Percentiles rank a stretch among this genome's conserved stretches.
phyloP scores from a whole-genome alignment of 2,113 vertebrate genomes.

The Carollia perspicillata region DNA sequence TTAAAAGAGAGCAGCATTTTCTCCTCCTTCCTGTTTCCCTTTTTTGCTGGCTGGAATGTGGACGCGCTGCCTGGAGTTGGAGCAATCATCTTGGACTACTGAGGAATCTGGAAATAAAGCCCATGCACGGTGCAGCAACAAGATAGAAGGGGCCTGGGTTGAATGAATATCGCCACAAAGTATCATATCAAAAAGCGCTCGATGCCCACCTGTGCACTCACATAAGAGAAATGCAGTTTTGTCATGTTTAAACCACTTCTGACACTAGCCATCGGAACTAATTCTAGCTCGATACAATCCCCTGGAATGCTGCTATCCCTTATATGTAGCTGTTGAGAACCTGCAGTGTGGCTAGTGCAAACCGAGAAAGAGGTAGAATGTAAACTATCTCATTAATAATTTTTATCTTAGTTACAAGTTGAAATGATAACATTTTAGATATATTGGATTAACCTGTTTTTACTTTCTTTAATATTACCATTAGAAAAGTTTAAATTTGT shows the following conservation, averaged over 20 bases:
- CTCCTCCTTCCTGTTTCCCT: background rate
- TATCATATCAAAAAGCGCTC: background rate
- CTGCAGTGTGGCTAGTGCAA: background rate
- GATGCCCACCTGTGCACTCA: background rate
- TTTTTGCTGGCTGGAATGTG: background rate
- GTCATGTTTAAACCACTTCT: background rate
- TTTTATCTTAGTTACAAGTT: background rate
- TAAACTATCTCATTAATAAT: background rate
- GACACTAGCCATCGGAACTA: background rate
- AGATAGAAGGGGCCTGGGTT: background rate
- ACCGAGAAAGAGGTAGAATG: background rate
- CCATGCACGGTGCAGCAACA: background rate
- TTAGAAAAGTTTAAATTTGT: background rate
- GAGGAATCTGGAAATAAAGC: conserved; percentile 1
- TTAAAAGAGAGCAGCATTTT: background rate
- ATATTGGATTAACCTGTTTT: background rate
- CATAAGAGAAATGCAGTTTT: background rate
- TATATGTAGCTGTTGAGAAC: background rate
- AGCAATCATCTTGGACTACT: background rate
- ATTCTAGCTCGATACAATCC: background rate
- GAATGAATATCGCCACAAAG: background rate
- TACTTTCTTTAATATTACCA: background rate
- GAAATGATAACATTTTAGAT: background rate
- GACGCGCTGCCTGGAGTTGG: background rate
- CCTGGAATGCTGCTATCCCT: background rate